Percentiles rank a stretch among this genome's conserved stretches.
These are phyloP conservation scores for Amphipyra berbera DNA, from an alignment of 2,888 invertebrate genomes.

Conservation along the genomic window DNA sequence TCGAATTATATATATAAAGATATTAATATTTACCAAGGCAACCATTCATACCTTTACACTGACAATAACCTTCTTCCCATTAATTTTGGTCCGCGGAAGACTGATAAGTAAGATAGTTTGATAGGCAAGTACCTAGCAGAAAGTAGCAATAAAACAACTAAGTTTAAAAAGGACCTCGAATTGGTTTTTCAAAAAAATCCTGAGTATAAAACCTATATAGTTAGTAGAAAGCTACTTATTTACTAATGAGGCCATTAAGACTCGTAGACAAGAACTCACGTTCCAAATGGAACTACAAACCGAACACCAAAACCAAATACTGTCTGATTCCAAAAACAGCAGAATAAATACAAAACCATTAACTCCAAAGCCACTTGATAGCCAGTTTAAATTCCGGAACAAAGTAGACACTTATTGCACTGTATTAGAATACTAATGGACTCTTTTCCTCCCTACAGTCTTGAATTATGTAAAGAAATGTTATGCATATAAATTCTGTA, in stretches of 20 bases:
- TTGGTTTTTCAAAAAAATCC: no score
- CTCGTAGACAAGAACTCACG: slow-evolving; percentile 6
- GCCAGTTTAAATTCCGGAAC: slow-evolving; percentile 50
- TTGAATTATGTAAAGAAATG: slow-evolving; percentile 46
- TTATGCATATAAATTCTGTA: slow-evolving; percentile 45
- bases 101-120: no score
- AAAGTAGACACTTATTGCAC: slow-evolving; percentile 47
- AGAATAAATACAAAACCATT: slow-evolving; percentile 42
- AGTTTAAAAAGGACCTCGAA: no score
- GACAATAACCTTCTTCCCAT: no score
- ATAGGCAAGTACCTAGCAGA: no score
- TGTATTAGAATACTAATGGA: slow-evolving; percentile 56
- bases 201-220: no score
- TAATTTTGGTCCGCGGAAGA: no score
- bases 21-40: no score
- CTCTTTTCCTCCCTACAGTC: slow-evolving; percentile 33
- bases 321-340: slow-evolving; percentile 21
- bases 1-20: no score
- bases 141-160: no score
- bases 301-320: slow-evolving; percentile 21
- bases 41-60: no score
- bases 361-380: slow-evolving; percentile 40
- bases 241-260: slow-evolving; percentile 24
- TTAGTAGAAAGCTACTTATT: background rate
- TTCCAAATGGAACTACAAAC: slow-evolving; percentile 17